Conservation (phyloP, 2,113 vertebrate genomes). For the Poeciliopsis occidentalis region DNA sequence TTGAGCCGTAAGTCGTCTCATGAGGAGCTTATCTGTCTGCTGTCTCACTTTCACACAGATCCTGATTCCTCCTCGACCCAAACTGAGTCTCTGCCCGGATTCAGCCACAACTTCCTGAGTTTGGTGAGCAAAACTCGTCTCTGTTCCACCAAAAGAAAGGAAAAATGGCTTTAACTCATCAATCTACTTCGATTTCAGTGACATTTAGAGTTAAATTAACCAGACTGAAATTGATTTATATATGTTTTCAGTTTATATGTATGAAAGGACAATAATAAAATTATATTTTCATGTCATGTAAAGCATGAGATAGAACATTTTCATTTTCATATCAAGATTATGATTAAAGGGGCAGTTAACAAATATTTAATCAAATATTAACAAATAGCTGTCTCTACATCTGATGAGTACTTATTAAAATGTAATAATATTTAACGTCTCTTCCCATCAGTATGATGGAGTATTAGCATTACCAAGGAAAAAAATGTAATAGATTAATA, state of each 20-base stretch:
- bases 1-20: slow-evolving; percentile 2
- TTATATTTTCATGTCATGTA: neutral
- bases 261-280: neutral
- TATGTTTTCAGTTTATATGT: neutral
- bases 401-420: no score
- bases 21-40: slow-evolving; percentile 39
- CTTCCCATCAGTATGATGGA: no score
- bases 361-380: no score
- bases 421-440: no score
- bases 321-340: no score
- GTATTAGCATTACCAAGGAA: no score
- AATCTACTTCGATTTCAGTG: neutral
- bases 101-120: slow-evolving; percentile 87
- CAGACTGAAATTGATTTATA: neutral
- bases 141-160: neutral
- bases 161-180: neutral
- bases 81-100: slow-evolving; percentile 89
- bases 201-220: neutral
- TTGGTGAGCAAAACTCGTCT: slow-evolving; percentile 77
- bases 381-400: no score
- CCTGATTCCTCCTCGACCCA: slow-evolving; percentile 79
- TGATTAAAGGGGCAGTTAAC: no score
- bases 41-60: slow-evolving; percentile 72
- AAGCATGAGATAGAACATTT: neutral
- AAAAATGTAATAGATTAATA: no score